Base-by-base conservation (phyloP, 2,888 invertebrate genomes). In the Epistrophe grossulariae region DNA sequence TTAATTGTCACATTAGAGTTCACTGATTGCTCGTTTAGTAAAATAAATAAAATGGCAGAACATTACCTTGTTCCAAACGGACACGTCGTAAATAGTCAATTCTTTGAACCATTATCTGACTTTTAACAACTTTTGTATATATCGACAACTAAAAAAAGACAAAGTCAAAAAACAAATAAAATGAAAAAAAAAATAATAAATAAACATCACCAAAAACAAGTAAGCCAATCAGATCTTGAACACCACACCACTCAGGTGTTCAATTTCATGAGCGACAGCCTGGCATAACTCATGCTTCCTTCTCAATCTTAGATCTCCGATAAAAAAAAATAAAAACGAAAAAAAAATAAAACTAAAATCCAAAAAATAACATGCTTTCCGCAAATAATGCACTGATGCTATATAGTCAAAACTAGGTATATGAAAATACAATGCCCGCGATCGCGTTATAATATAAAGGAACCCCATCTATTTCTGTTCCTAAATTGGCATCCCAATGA, bases 221-320 rank as follows among this genome's bases (percentile, higher is more conserved):
- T 28, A 72, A 74, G 79, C 87, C 83, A 87, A 87, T 83, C 87
- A 87, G 87, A 83, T 87, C 76, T 43, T 55, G 83, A 87, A 68
- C 79, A 79, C 83, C 66, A 79, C 62, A 79, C 70, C 66, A 79
- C 87, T 87, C 87, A 87, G 87, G 87, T 87, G 87, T 87, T 87
- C 87, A 76, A 83, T 79, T 87, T 87, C 87, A 83, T 87, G 87
- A 87, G 87, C 87, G 87, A 87, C 87, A 83, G 79, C 71, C 83
- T 38, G 59, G 79, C 83, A 83, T 83, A 87, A 87, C 74, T 87
- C 79, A 87, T 83, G 74, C 87, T 79, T 87, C 87, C 78, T 78
- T 68, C 57, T 76, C 76, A 64, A 80, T 74, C 77, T 77, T 19
- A 52, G 79, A 82, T 87, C 74, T 48, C 45, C 50, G 79, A 87